phyloP scores from a whole-genome alignment of 2,113 vertebrate species.

The Acrocephalus kingi region DNA sequence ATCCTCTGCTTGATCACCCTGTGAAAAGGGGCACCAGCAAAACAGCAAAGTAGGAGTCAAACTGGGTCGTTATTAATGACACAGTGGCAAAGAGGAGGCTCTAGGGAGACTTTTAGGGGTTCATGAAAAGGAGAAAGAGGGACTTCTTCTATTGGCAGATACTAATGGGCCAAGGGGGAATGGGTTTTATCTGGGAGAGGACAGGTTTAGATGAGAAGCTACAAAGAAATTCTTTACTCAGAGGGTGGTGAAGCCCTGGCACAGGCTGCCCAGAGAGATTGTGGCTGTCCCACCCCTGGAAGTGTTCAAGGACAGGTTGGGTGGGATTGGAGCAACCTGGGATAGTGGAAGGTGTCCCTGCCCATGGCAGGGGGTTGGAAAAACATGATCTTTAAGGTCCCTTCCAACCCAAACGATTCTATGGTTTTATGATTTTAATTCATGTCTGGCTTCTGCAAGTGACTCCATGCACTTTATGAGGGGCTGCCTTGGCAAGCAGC shows the following conservation, averaged over 20 bases:
- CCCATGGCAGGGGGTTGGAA: not conserved
- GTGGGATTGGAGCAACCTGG: not conserved
- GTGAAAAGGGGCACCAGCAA: not conserved
- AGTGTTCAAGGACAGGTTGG: not conserved
- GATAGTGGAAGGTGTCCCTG: rapidly evolving
- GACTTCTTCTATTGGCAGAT: not conserved
- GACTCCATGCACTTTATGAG: not conserved
- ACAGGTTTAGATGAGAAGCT: not conserved
- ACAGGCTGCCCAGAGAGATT: not conserved
- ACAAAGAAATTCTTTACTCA: not conserved
- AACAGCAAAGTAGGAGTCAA: not conserved
- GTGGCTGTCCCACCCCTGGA: not conserved
- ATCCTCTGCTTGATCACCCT: not conserved
- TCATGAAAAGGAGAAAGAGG: not conserved
- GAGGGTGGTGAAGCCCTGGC: not conserved
- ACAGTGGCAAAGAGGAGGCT: not conserved
- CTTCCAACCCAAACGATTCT: not conserved
- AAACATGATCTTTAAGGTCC: not conserved
- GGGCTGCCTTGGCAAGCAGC: not conserved
- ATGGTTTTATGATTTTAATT: not conserved
- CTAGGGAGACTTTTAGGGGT: too few species aligned
- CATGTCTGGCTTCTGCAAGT: not conserved
- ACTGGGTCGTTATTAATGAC: not conserved
- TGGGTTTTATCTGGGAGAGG: not conserved
- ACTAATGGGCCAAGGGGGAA: not conserved